Evolutionary conservation across 2,888 invertebrate genomes (phyloP).

Genomic region (Mythimna impura): DNA sequence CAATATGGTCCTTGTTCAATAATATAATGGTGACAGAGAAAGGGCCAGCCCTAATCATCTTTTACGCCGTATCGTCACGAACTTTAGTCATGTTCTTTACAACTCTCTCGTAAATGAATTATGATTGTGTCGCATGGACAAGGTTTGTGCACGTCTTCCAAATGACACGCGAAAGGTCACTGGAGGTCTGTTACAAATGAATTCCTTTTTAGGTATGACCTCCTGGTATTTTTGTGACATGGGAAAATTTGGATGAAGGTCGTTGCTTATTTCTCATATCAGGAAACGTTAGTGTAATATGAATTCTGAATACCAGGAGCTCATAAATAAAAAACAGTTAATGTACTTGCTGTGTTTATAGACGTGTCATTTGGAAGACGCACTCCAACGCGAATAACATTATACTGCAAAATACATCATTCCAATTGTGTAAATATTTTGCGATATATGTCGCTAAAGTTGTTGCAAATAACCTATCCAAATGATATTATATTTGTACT

Average conservation of each 20-base stretch:
- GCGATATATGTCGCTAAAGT: too few relatives aligned
- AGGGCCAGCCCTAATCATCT: slow-evolving; percentile 44
- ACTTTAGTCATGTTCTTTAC: slow-evolving; percentile 46
- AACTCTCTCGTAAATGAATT: slow-evolving; percentile 53
- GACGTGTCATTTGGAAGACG: too few relatives aligned
- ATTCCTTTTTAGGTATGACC: slow-evolving; percentile 30
- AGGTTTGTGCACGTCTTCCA: slow-evolving; percentile 37
- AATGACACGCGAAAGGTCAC: slow-evolving; percentile 42
- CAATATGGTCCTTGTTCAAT: neutral
- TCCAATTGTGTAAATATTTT: too few relatives aligned
- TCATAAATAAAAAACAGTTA: too few relatives aligned
- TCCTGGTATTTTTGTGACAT: slow-evolving; percentile 30
- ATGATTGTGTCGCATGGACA: slow-evolving; percentile 34
- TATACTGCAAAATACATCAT: too few relatives aligned
- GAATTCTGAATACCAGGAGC: too few relatives aligned
- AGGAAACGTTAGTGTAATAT: neutral
- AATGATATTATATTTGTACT: too few relatives aligned
- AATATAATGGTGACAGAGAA: neutral
- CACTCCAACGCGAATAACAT: too few relatives aligned
- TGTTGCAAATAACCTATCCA: too few relatives aligned
- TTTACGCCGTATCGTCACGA: slow-evolving; percentile 62
- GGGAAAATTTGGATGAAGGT: neutral
- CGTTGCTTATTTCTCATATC: neutral
- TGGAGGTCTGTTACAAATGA: slow-evolving; percentile 19
- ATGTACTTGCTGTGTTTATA: too few relatives aligned